Evolutionary conservation across 1,140 invertebrate genomes (phyloP).

Genomic region (Zaprionus davidi): DNA sequence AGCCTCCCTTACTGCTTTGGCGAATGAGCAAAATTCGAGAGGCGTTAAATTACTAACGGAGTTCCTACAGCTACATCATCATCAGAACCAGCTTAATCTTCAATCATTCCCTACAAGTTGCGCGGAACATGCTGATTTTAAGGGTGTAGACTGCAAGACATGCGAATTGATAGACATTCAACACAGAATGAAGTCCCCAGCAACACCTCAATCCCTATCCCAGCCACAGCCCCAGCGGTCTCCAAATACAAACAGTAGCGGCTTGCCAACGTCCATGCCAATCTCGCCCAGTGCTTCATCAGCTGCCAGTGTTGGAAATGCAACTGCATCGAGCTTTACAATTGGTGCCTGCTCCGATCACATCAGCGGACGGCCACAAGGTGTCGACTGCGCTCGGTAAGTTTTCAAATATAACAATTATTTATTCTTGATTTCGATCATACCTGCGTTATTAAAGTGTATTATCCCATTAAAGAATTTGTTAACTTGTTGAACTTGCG

Average conservation of each 20-base stretch:
- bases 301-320: conserved; percentile 76
- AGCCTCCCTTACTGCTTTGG: conserved; percentile 69
- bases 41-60: conserved; percentile 77
- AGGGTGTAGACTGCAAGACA: conserved; percentile 78
- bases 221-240: conserved; percentile 59
- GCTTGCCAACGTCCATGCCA: conserved; percentile 78
- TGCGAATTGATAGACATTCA: conserved; percentile 76
- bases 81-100: conserved; percentile 44
- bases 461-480: too few species aligned
- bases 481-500: too few species aligned
- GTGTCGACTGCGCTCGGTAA: conserved; percentile 92
- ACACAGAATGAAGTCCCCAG: conserved; percentile 65
- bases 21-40: conserved; percentile 66
- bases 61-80: conserved; percentile 75
- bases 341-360: conserved; percentile 97
- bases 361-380: conserved; percentile 95
- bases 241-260: conserved; percentile 64
- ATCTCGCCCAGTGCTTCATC: conserved; percentile 86
- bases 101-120: conserved; percentile 75
- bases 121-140: conserved; percentile 76
- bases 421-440: too few species aligned
- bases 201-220: conserved; percentile 63
- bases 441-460: too few species aligned
- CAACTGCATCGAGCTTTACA: conserved; percentile 86
- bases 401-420: conserved; percentile 2